Evolutionary conservation across 2,888 invertebrate genomes (phyloP).

Genomic region (Megalurothrips usitatus): DNA sequence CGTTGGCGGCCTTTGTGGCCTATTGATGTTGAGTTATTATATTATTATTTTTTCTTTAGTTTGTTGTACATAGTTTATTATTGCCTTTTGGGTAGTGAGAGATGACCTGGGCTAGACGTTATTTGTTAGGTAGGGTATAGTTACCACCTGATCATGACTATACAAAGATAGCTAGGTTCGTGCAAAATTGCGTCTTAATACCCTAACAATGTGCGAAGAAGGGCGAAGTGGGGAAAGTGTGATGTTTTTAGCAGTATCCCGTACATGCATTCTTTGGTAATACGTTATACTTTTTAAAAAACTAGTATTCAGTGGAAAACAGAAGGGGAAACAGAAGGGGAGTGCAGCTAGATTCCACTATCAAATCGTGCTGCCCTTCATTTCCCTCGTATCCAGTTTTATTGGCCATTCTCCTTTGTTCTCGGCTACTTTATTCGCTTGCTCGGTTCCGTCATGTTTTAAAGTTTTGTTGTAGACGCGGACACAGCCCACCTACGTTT

Average conservation of each 20-base stretch:
- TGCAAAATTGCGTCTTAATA: not conserved
- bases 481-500: not conserved
- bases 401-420: conserved; percentile 19
- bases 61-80: conserved; percentile 19
- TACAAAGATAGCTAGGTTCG: conserved; percentile 12
- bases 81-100: conserved; percentile 13
- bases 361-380: conserved; percentile 10
- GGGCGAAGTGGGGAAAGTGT: not conserved
- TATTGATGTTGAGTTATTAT: conserved; percentile 23
- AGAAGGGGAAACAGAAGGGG: not conserved
- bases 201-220: not conserved
- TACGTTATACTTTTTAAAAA: not conserved
- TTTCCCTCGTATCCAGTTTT: not conserved
- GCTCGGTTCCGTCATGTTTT: not conserved
- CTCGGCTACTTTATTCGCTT: not conserved
- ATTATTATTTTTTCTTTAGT: not conserved
- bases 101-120: not conserved
- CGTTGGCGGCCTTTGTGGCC: conserved; percentile 11
- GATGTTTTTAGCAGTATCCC: not conserved
- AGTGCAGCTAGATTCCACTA: not conserved
- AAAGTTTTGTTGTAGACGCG: not conserved
- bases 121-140: not conserved
- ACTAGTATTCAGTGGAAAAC: not conserved
- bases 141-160: not conserved
- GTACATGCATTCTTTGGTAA: not conserved